Base-by-base conservation (phyloP, 53 echinoderm and acorn worm species). In the Holothuria leucospilota region DNA sequence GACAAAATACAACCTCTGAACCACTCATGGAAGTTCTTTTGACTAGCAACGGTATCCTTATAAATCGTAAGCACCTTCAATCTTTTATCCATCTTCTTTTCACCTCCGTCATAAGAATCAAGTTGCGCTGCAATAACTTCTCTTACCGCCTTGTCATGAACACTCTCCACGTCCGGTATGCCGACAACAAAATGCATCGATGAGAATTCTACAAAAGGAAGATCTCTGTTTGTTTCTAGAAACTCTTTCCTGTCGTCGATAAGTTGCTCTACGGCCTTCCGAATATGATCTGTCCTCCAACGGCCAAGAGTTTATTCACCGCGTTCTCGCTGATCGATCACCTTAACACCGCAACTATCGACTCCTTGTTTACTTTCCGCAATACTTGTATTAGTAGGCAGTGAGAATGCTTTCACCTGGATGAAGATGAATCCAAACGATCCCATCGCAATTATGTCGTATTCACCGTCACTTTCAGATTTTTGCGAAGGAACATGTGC, bases 161-260 rank as follows among this genome's bases (percentile, higher is more conserved):
- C 52, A 52, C 28, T 16, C 52, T 27, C 39, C 2, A 75, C 52
- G 24, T 75, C 51, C 10, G 75, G 51, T n/a, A 75, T 52, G 4
- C 75, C 75, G 13, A 75, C 75, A 75, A 49, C 39, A 24, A 75
- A 75, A n/a, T 75, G 75, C 25, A 75, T 51, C 52, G 52, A 41
- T 75, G 75, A 2, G 24, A 51, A 23, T 27, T 75, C 41, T 27
- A 75, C 75, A 75, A 75, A 75, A 15, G 49, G 51, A 4, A 75
- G 52, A n/a, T 75, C 75, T 75, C 39, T 25, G 51, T 75, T 75
- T 52, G 52, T 75, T 21, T 49, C 75, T 9, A 75, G 52, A 16
- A 75, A 75, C n/a, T 51, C 75, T 25, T n/a, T 24, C 41, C 26
- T 51, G 16, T 75, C 75, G 14, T 75, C 39, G n/a, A 75, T 24